A percentile compares a stretch with the other conserved stretches of the same genome.
Conservation (phyloP, 2,888 invertebrate species). For the Scaptomyza reducta region DNA sequence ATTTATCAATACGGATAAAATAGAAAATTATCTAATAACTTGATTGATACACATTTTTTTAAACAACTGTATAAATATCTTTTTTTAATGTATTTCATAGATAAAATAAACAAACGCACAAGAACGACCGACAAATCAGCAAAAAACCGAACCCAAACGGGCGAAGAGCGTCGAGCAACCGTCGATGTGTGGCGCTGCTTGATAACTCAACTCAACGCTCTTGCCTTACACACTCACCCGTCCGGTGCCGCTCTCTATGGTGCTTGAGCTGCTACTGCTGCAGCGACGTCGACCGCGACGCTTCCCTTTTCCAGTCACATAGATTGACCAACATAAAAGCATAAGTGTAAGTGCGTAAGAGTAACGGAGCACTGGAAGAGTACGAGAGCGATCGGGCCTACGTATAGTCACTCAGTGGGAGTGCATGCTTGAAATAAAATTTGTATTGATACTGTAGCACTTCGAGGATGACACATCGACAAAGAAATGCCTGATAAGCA, state of each 20-base stretch:
- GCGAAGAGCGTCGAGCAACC: conserved; percentile 51
- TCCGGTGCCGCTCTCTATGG: conserved; percentile 18
- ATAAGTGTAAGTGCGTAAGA: conserved; percentile 20
- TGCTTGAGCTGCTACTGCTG: background rate
- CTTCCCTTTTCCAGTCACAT: conserved; percentile 48
- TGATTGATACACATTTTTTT: conserved; percentile 16
- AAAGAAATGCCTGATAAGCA: conserved; percentile 32
- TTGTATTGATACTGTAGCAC: conserved; percentile 33
- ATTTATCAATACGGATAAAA: conserved; percentile 50
- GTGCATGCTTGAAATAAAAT: conserved; percentile 21
- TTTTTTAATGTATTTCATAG: background rate
- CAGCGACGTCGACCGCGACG: conserved; percentile 27
- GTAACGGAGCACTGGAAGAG: conserved; percentile 2
- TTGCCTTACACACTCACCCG: conserved; percentile 30
- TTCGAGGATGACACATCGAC: conserved; percentile 37
- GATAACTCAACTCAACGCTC: conserved; percentile 58
- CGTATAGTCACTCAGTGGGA: conserved; percentile 18
- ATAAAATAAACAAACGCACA: conserved; percentile 18
- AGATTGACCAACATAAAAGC: conserved; percentile 57
- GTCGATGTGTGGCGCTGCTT: conserved; percentile 69
- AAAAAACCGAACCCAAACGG: conserved; percentile 43
- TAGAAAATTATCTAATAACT: conserved; percentile 16
- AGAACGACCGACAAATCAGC: conserved; percentile 20
- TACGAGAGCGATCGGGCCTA: conserved; percentile 1
- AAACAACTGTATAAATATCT: conserved; percentile 6